A percentile compares a stretch with the other conserved stretches of the same genome.
Evolutionary conservation across 1,140 invertebrate genomes (phyloP).

Genomic region (Atta cephalotes): DNA sequence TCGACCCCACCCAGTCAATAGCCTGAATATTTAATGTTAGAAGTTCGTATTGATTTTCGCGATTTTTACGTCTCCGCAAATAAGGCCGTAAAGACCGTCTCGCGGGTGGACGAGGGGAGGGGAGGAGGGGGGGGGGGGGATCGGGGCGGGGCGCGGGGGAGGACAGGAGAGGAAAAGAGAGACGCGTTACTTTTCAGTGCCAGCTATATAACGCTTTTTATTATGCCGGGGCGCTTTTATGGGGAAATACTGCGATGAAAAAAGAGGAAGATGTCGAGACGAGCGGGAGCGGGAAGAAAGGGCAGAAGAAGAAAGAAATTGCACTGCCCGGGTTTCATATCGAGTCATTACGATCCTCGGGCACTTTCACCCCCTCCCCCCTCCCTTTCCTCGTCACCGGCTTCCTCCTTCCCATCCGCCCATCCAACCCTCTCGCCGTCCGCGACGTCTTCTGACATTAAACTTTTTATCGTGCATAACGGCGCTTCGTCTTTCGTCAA

Average conservation of each 20-base stretch:
- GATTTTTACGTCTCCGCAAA: slow-evolving; percentile 86
- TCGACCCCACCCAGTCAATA: slow-evolving; percentile 81
- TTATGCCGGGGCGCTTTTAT: slow-evolving; percentile 84
- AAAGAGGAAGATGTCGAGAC: slow-evolving; percentile 78
- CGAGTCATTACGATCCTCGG: too few relatives aligned
- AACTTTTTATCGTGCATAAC: slow-evolving; percentile 83
- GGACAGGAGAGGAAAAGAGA: slow-evolving; percentile 5
- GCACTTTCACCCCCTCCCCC: too few relatives aligned
- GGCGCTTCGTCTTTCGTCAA: slow-evolving; percentile 74
- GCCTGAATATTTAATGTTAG: slow-evolving; percentile 85
- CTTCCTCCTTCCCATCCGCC: too few relatives aligned
- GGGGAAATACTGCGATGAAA: slow-evolving; percentile 83
- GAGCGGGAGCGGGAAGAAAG: slow-evolving; percentile 64
- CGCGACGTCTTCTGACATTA: slow-evolving; percentile 79
- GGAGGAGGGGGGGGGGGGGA: neutral
- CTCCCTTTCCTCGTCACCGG: too few relatives aligned
- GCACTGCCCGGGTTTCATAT: slow-evolving; percentile 68
- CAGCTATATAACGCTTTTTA: slow-evolving; percentile 85
- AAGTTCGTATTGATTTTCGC: slow-evolving; percentile 86
- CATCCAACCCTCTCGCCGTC: slow-evolving; percentile 10
- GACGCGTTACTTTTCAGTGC: slow-evolving; percentile 83
- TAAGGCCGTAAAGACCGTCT: slow-evolving; percentile 83
- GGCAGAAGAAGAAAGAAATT: slow-evolving; percentile 79
- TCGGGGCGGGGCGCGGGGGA: neutral
- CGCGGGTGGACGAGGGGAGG: slow-evolving; percentile 31